A percentile compares a stretch with the other conserved stretches of the same genome.
These are phyloP conservation scores for Limanda limanda DNA, from an alignment of 2,113 vertebrate genomes.

Conservation along the genomic window DNA sequence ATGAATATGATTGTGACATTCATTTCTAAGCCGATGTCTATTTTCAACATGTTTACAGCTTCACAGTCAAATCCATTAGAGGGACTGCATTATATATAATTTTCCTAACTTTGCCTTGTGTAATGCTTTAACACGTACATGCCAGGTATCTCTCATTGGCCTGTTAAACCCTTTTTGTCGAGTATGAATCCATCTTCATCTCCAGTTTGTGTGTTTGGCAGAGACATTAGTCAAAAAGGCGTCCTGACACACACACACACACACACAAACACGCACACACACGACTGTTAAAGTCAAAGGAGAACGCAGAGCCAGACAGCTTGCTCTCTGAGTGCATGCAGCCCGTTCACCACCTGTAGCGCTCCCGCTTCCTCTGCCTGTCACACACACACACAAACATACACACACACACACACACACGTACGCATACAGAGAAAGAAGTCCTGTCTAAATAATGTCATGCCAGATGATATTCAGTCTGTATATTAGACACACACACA, in stretches of 20 bases:
- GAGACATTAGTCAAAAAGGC: constrained; percentile 21
- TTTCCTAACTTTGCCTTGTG: too few relatives aligned
- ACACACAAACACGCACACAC: constrained; percentile 3
- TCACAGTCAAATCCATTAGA: background rate
- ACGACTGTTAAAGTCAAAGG: constrained; percentile 44
- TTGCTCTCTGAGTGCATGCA: constrained; percentile 73
- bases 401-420: too few relatives aligned
- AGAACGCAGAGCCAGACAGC: constrained; percentile 43
- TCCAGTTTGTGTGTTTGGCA: constrained; percentile 34
- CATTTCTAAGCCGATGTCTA: background rate
- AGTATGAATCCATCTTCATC: background rate
- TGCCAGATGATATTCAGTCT: constrained; percentile 54
- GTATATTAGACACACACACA: background rate
- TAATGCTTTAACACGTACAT: too few relatives aligned
- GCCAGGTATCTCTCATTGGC: background rate
- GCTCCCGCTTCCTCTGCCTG: background rate
- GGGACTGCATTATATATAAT: too few relatives aligned
- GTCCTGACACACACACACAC: constrained; percentile 4
- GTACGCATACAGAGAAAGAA: background rate
- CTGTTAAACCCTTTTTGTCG: background rate
- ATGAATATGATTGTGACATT: background rate
- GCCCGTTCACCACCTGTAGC: constrained; percentile 66
- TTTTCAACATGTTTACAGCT: too few relatives aligned
- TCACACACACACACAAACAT: background rate
- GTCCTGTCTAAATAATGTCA: constrained; percentile 76